Evolutionary conservation across 2,888 invertebrate genomes (phyloP).

Genomic region (Panzeria rudis): DNA sequence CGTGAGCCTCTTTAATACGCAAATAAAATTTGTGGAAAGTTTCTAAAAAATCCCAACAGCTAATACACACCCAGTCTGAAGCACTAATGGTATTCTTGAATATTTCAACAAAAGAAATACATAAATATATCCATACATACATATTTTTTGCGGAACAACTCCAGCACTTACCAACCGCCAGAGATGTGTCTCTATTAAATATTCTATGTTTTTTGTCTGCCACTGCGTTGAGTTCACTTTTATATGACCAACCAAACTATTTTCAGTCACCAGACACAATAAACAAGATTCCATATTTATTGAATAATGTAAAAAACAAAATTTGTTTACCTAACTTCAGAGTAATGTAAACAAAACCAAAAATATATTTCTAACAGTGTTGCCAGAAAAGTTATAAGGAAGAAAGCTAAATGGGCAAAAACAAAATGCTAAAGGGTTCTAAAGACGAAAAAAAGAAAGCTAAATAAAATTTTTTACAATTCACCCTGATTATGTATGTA

Average conservation of each 20-base stretch:
- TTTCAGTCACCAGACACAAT: conserved; percentile 40
- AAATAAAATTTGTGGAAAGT: conserved; percentile 77
- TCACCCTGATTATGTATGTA: too few relatives aligned
- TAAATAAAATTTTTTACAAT: too few relatives aligned
- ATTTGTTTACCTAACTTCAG: neutral
- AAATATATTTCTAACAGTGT: too few relatives aligned
- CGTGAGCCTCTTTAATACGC: conserved; percentile 75
- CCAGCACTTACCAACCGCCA: conserved; percentile 59
- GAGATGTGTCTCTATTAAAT: conserved; percentile 54
- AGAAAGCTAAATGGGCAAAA: too few relatives aligned
- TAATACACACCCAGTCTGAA: conserved; percentile 73
- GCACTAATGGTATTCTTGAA: conserved; percentile 15
- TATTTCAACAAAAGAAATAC: neutral
- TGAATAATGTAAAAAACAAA: neutral
- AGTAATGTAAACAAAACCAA: conserved; percentile 15
- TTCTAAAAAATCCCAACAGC: conserved; percentile 77
- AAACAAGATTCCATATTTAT: conserved; percentile 35
- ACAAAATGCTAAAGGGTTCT: too few relatives aligned
- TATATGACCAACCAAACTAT: neutral
- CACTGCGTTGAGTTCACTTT: conserved; percentile 48
- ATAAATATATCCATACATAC: neutral
- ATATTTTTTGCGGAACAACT: neutral
- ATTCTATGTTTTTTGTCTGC: conserved; percentile 36
- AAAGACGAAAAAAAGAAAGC: too few relatives aligned
- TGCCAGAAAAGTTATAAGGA: too few relatives aligned